phyloP scores from a whole-genome alignment of 53 echinoderm and acorn worm species.

The Antedon mediterranea region DNA sequence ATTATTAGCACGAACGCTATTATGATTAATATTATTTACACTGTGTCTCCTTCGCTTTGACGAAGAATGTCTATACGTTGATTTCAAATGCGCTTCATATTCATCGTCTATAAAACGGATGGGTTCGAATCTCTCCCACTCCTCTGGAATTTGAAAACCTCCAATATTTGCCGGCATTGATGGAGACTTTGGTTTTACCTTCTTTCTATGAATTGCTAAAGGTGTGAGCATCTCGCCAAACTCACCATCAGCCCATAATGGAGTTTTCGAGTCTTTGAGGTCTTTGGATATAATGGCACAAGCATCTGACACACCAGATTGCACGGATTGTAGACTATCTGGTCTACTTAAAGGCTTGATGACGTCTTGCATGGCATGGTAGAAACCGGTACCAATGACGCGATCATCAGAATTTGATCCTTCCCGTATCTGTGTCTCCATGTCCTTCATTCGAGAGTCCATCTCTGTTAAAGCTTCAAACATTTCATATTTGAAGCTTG shows the following conservation, averaged over 20 bases:
- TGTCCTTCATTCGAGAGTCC: slow-evolving; percentile 90
- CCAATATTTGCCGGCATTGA: slow-evolving; percentile 83
- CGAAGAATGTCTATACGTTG: not conserved
- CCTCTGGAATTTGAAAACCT: slow-evolving; percentile 64
- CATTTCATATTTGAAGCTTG: slow-evolving; percentile 99
- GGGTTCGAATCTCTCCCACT: slow-evolving; percentile 86
- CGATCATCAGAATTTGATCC: slow-evolving; percentile 28
- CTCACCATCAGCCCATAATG: slow-evolving; percentile 60
- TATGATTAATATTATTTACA: not conserved
- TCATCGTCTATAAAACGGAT: slow-evolving; percentile 93
- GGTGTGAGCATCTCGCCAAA: slow-evolving; percentile 27
- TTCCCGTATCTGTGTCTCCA: slow-evolving; percentile 73
- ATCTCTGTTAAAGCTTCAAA: slow-evolving; percentile 95
- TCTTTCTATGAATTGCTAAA: slow-evolving; percentile 41
- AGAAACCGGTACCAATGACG: slow-evolving; percentile 65
- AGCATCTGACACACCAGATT: slow-evolving; percentile 61
- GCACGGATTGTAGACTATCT: slow-evolving; percentile 91
- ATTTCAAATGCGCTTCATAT: slow-evolving; percentile 29
- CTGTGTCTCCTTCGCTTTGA: not conserved
- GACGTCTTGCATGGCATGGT: slow-evolving; percentile 70
- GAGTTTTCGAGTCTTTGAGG: slow-evolving; percentile 35
- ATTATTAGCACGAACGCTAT: not conserved
- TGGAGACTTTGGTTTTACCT: slow-evolving; percentile 58
- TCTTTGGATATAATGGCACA: slow-evolving; percentile 46
- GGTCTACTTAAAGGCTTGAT: slow-evolving; percentile 63